Base-by-base conservation (phyloP, 2,888 invertebrate species). In the Ophion obscuratus region DNA sequence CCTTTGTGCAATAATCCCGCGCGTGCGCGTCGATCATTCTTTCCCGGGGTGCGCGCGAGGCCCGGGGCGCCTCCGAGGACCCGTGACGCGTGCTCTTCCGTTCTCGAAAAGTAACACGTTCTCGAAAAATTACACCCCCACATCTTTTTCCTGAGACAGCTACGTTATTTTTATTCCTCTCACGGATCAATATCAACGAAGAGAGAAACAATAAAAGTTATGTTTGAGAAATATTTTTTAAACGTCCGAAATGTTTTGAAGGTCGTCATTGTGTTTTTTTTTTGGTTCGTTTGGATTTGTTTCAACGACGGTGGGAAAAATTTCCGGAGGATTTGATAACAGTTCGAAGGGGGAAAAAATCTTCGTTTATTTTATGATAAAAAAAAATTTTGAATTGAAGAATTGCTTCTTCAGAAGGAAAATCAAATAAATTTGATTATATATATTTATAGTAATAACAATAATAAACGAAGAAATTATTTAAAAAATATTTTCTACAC, bases 21-120 rank as follows among this genome's bases (percentile, higher is more conserved):
- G 61, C 62, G 11, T 62, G 70, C 14, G 73, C 83, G 74, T 86
- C 88, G 84, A 81, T 76, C 83, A 17, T 53, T 14, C 53, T 17
- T 17, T 17, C 3, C 14, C 53, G 17, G 53, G 17, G 17, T 14
- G 47, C 47, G 47, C 47, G 47, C 14, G 31, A 0, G 3, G 31
- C 4, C 31, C 31, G 31, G 3, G 31, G 31, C 31, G 2, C 31
- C 31, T 31, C 40, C 6, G 9, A 40, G 7, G 40, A 0, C 40
- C 9, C 40, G 40, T 40, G 40, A 40, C 40, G 40, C 40, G 40
- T 7, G 40, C 40, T 40, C 9, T 7, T 40, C 40, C 6, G 40
- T 17, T 53, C 17, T 53, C 53, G 53, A 53, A 53, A 53, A 53
- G 14, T 7, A 40, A 40, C 53, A 17, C 17, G 53, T 17, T 53